phyloP scores from a whole-genome alignment of 1,140 invertebrate species.

The Drosophila equinoxialis region DNA sequence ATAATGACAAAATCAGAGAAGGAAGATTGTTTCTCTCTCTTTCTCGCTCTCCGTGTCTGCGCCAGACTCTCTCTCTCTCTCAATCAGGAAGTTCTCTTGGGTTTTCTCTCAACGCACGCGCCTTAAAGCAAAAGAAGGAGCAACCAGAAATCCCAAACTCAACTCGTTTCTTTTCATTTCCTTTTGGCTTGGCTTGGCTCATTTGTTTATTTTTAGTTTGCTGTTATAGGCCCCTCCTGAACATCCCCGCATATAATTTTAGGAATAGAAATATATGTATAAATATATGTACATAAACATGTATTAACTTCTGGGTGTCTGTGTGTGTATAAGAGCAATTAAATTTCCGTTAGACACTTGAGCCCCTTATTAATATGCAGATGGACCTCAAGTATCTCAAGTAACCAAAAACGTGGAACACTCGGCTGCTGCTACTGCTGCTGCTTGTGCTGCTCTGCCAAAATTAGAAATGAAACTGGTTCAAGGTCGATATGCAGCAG shows the following conservation, averaged over 20 bases:
- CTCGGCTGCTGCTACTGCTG: slow-evolving; percentile 10
- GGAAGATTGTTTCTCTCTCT: slow-evolving; percentile 2
- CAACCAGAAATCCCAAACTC: slow-evolving; percentile 14
- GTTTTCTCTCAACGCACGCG: slow-evolving; percentile 38
- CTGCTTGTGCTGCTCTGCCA: slow-evolving; percentile 6
- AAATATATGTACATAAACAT: no score
- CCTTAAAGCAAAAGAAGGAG: slow-evolving; percentile 2
- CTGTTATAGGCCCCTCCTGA: slow-evolving; percentile 54
- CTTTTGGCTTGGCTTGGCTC: slow-evolving; percentile 52
- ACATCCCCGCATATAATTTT: slow-evolving; percentile 1
- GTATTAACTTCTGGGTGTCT: background rate
- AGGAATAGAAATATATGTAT: background rate
- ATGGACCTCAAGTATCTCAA: slow-evolving; percentile 1
- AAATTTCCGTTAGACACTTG: slow-evolving; percentile 59
- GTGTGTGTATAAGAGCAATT: slow-evolving; percentile 51
- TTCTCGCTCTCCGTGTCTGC: slow-evolving; percentile 3
- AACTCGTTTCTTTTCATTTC: slow-evolving; percentile 37
- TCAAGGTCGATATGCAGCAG: slow-evolving; percentile 64
- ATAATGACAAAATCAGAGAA: slow-evolving; percentile 11
- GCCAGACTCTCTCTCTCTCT: slow-evolving; percentile 9
- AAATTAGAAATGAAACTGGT: slow-evolving; percentile 75
- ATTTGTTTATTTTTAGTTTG: slow-evolving; percentile 79
- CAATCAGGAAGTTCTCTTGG: background rate
- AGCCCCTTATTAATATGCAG: slow-evolving; percentile 59
- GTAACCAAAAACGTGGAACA: slow-evolving; percentile 26